Conservation (phyloP, 2,888 invertebrate species). For the Drosophila basisetae region DNA sequence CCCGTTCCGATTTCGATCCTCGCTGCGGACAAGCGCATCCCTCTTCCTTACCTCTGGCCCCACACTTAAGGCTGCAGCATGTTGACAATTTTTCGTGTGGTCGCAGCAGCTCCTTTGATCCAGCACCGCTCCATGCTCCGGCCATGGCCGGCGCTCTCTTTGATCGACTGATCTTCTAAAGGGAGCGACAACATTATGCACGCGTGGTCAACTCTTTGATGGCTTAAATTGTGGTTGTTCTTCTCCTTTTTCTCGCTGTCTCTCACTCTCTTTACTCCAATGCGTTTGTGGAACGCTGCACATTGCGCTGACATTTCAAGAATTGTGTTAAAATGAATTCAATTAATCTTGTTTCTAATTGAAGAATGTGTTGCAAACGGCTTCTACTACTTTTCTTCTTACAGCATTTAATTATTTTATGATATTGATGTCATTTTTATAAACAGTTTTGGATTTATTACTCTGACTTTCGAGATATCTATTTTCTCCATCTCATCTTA, state of each 20-base stretch:
- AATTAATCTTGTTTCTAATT: conserved; percentile 35
- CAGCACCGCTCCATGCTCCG: conserved; percentile 48
- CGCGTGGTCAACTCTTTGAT: conserved; percentile 80
- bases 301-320: conserved; percentile 30
- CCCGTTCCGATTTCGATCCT: conserved; percentile 44
- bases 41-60: conserved; percentile 1
- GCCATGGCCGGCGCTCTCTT: conserved; percentile 69
- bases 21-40: conserved; percentile 22
- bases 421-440: not conserved
- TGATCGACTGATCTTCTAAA: conserved; percentile 78
- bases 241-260: conserved; percentile 9
- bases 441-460: not conserved
- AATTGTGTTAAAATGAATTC: conserved; percentile 29
- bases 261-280: conserved; percentile 4
- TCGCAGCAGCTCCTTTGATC: conserved; percentile 73
- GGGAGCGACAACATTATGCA: conserved; percentile 81
- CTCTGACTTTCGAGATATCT: not conserved
- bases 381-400: not conserved
- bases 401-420: not conserved
- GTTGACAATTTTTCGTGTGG: conserved; percentile 81
- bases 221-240: conserved; percentile 25
- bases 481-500: not conserved
- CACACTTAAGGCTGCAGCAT: conserved; percentile 57
- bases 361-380: not conserved
- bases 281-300: conserved; percentile 29